Evolutionary conservation across 1,140 invertebrate genomes (phyloP), one percentile per base, ranked within the genome.

Genomic region (Amyelois transitella): DNA sequence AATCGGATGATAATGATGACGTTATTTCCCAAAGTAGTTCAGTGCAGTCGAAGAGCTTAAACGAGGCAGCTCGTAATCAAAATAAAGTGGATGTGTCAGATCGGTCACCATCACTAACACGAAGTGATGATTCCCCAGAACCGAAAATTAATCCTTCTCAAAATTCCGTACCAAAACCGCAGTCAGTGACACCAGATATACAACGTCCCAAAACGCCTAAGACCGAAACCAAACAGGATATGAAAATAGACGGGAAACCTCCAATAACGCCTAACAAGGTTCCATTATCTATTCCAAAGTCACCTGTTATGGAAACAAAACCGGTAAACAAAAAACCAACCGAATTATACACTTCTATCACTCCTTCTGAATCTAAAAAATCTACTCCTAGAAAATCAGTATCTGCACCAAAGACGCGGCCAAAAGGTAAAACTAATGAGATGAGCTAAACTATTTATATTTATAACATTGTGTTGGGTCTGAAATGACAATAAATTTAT

Each of bases 101-200:
- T 62, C 81, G 88, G 21, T 89, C 88, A 49, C 88, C 88, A 44
- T 89, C 87, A n/a, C 62, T 89, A 12, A 88, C 81, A 17, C 71
- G 82, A 54, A 89, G 85, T 64, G 88, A 89, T 66, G 87, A 88
- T 32, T 89, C 88, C 12, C 86, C 88, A 18, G 88, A 89, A 58
- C 80, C 78, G 8, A 88, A 87, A 72, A 60, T 62, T 20, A 75
- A 77, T 60, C 51, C 53, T 45, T 64, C 72, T 10, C 70, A 74
- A 53, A 77, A 57, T 51, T 65, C 76, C 38, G 53, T 63, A 24
- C 38, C 60, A 62, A 83, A 82, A 62, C 64, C 75, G n/a, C 73
- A 78, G 48, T 75, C 53, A 53, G 52, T 52, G 24, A 80, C 76
- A 7, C 77, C 80, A 45, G 83, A 89, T 55, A 71, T 75, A 17